Conservation (phyloP, 2,113 vertebrate species). For the Lepus americanus region DNA sequence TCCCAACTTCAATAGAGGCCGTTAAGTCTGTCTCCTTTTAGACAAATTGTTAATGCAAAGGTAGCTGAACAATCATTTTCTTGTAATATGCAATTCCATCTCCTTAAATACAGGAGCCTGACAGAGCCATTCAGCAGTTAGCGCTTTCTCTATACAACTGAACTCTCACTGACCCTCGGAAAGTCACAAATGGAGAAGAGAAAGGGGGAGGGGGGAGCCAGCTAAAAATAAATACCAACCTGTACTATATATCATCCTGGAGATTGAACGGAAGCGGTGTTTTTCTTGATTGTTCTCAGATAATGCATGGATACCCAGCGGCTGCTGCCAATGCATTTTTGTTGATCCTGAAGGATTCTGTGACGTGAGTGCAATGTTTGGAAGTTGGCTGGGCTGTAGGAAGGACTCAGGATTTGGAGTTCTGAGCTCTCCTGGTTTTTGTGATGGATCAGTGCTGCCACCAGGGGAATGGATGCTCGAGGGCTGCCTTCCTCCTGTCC, state of each 20-base stretch:
- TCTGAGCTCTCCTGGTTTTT: neutral
- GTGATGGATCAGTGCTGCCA: neutral
- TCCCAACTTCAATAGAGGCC: constrained; percentile 77
- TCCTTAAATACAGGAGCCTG: constrained; percentile 80
- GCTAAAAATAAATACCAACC: constrained; percentile 66
- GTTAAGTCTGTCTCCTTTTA: constrained; percentile 79
- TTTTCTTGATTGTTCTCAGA: constrained; percentile 74
- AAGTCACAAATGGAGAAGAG: constrained; percentile 58
- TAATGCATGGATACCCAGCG: constrained; percentile 53
- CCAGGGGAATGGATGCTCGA: rapidly evolving
- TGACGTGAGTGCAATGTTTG: constrained; percentile 9
- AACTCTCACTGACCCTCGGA: constrained; percentile 81
- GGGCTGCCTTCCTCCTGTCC: neutral
- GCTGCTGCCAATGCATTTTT: constrained; percentile 53
- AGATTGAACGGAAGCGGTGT: constrained; percentile 49
- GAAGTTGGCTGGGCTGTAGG: neutral
- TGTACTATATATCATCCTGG: neutral
- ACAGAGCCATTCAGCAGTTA: constrained; percentile 75
- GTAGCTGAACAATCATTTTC: constrained; percentile 82
- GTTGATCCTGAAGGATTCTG: constrained; percentile 70
- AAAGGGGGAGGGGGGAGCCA: neutral
- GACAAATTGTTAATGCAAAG: constrained; percentile 83
- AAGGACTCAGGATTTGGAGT: neutral
- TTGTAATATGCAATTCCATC: constrained; percentile 77
- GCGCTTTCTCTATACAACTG: constrained; percentile 69